Base-by-base conservation (phyloP, 2,888 invertebrate genomes). In the Ichneumoninae sp. region DNA sequence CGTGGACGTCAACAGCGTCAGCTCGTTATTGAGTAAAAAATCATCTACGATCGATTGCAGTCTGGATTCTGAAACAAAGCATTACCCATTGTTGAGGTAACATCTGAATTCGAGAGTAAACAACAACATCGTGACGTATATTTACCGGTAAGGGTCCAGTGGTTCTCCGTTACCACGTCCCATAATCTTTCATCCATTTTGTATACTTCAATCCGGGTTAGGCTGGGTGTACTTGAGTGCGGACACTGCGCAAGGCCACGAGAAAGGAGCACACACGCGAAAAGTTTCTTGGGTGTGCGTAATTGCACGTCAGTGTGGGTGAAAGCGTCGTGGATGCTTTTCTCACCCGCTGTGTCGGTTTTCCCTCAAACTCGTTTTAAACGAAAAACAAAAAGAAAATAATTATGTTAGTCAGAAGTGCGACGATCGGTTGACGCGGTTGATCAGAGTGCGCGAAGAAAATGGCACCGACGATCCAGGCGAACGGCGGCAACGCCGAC, bases 391-490 rank as follows among this genome's bases (percentile, higher is more conserved):
- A 57, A 57, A 54, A 50, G 0, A 52, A 19, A n/a, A 57, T 10
- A 26, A 57, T 57, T 26, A 57, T 57, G 57, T 57, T 57, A 4
- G 3, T 57, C 26, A 57, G 4, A 57, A 10, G 4, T 57, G 19
- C 40, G 10, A 40, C 8, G 40, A 40, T 40, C 40, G 66, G 19
- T 19, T 40, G 36, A 69, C 19, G 44, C 33, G 10, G 50, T 68
- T 68, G 73, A 57, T 26, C 36, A 47, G 16, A 47, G 30, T 70
- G 54, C 36, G n/a, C 0, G 22, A 47, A 16, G n/a, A 94, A 90
- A 90, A 96, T 96, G 96, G 96, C 97, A 86, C 97, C 97, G 63
- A 97, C 97, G 50, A 96, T 97, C 85, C 97, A 97, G 94, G 96
- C 95, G 83, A 93, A 92, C 85, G 89, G 91, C 19, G 96, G 95